Evolutionary conservation across 2,888 invertebrate genomes (phyloP).

Genomic region (Quadroppia sp.): DNA sequence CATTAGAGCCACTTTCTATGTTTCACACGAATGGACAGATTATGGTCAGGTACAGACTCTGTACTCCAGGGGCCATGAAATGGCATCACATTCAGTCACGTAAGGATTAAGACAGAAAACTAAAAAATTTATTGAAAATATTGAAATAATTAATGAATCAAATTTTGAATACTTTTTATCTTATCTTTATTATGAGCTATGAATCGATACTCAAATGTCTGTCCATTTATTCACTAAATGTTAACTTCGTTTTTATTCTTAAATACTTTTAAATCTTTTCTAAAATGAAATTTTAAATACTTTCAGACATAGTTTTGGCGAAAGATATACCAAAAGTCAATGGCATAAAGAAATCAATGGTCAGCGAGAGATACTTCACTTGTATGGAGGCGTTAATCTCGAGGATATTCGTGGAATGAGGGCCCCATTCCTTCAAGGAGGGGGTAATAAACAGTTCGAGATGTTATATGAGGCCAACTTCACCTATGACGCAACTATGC

Average conservation of each 20-base stretch:
- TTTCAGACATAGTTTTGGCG: conserved; percentile 83
- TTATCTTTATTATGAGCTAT: too few relatives aligned
- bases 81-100: conserved; percentile 89
- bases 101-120: conserved; percentile 46
- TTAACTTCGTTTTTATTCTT: background rate
- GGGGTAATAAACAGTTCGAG: conserved; percentile 95
- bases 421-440: conserved; percentile 85
- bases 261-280: too few relatives aligned
- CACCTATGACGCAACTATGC: conserved; percentile 93
- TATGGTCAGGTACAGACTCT: conserved; percentile 96
- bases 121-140: background rate
- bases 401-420: conserved; percentile 93
- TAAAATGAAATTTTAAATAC: too few relatives aligned
- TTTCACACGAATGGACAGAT: conserved; percentile 98
- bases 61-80: conserved; percentile 90
- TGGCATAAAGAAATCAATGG: conserved; percentile 93
- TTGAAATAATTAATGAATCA: background rate
- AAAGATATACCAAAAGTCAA: conserved; percentile 89
- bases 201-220: too few relatives aligned
- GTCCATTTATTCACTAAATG: too few relatives aligned
- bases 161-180: too few relatives aligned
- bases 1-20: conserved; percentile 80
- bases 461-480: conserved; percentile 93
- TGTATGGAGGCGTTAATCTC: conserved; percentile 77
- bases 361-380: conserved; percentile 80